phyloP scores from a whole-genome alignment of 2,888 invertebrate genomes.

The Pseudococcus viburni region DNA sequence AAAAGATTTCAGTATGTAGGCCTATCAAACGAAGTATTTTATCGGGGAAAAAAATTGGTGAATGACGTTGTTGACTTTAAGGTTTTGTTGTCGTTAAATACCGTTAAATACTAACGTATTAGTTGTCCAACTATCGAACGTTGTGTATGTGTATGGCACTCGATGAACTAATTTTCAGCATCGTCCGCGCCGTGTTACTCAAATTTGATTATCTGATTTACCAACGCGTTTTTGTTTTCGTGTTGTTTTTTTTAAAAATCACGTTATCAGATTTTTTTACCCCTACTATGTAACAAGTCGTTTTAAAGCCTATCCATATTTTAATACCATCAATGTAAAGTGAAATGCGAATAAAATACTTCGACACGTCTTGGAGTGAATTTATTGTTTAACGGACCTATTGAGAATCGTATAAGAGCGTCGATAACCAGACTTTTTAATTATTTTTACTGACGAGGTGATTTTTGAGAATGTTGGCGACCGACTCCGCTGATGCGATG shows the following conservation, averaged over 20 bases:
- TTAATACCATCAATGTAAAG: no score
- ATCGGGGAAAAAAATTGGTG: neutral
- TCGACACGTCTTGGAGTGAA: no score
- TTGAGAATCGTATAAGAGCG: neutral
- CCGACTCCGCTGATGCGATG: slow-evolving; percentile 62
- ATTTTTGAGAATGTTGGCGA: slow-evolving; percentile 4
- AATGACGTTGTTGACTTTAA: neutral
- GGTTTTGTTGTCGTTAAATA: neutral
- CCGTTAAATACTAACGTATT: no score
- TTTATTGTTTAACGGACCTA: neutral
- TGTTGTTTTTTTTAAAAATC: neutral
- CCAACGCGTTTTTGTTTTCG: no score
- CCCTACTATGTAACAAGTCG: no score
- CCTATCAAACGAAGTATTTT: neutral
- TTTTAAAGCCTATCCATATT: no score
- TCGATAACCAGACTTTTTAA: neutral
- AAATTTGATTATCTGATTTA: neutral
- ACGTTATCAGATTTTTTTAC: no score
- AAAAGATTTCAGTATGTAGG: neutral
- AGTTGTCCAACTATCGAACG: neutral
- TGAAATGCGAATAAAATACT: no score
- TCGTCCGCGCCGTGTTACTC: neutral
- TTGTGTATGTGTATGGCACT: neutral
- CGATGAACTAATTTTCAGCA: neutral
- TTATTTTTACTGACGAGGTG: neutral